A percentile compares a stretch with the other conserved stretches of the same genome.
Conservation (phyloP, 2,113 vertebrate genomes). For the Serinus canaria region DNA sequence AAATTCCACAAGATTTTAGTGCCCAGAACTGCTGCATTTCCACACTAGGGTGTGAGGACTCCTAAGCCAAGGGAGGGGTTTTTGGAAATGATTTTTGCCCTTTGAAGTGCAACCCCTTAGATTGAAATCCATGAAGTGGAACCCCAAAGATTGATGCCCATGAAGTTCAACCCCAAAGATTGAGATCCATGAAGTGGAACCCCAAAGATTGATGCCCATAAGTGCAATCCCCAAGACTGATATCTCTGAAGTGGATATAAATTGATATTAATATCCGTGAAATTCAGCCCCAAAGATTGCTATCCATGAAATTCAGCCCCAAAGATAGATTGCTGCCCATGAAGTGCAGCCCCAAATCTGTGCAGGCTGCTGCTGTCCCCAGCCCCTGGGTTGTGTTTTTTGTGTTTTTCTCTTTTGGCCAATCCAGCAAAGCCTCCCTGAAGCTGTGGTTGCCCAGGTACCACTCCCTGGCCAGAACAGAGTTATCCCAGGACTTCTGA, state of each 20-base stretch:
- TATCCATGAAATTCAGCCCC: too few relatives aligned
- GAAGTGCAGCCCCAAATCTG: accelerated
- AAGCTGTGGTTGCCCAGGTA: background rate
- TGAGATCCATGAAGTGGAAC: too few relatives aligned
- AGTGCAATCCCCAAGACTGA: too few relatives aligned
- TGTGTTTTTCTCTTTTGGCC: background rate
- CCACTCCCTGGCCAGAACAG: accelerated
- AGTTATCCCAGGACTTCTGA: background rate
- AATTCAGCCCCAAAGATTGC: too few relatives aligned
- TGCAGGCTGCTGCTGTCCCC: background rate
- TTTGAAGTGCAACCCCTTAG: background rate
- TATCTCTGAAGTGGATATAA: too few relatives aligned
- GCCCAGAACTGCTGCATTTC: background rate
- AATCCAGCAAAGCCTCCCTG: accelerated
- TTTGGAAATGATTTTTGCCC: background rate
- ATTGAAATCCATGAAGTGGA: too few relatives aligned
- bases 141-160: too few relatives aligned
- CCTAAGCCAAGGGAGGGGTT: background rate
- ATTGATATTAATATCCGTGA: too few relatives aligned
- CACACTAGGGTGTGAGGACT: background rate
- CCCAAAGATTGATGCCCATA: too few relatives aligned
- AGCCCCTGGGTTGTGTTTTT: background rate
- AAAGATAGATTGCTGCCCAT: too few relatives aligned
- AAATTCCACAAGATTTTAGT: accelerated
- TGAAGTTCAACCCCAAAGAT: too few relatives aligned